Conservation (phyloP, 2,113 vertebrate genomes). For the Sorex araneus region DNA sequence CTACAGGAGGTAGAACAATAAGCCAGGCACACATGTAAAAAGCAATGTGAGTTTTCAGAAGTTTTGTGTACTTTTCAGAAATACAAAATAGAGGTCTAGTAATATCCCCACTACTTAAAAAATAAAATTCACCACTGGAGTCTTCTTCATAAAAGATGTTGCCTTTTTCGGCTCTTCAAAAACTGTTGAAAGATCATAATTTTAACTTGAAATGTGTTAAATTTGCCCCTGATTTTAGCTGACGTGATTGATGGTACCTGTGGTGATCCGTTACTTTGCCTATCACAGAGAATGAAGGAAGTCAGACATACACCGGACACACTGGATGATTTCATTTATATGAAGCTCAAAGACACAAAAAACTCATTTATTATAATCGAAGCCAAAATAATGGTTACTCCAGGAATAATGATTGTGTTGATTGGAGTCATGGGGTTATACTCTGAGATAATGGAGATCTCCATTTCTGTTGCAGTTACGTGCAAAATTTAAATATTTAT, state of each 20-base stretch:
- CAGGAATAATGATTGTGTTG: not conserved
- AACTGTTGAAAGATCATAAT: slow-evolving; percentile 13
- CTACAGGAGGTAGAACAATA: slow-evolving; percentile 12
- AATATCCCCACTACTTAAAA: too few relatives aligned
- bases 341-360: not conserved
- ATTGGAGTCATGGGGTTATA: not conserved
- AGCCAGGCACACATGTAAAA: not conserved
- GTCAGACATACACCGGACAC: not conserved
- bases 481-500: slow-evolving; percentile 36
- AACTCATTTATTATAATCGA: not conserved
- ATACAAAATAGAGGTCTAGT: too few relatives aligned
- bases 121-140: not conserved
- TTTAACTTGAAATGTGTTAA: not conserved
- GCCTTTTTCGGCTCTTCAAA: not conserved
- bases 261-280: not conserved
- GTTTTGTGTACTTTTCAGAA: too few relatives aligned
- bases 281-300: not conserved
- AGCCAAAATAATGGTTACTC: not conserved
- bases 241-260: slow-evolving; percentile 10
- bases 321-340: not conserved
- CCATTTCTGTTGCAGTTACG: not conserved
- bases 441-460: not conserved
- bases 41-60: not conserved
- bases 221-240: not conserved
- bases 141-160: slow-evolving; percentile 35